Percentiles rank a stretch among this genome's conserved stretches.
Evolutionary conservation across 2,113 vertebrate species (phyloP).

Genomic region (Orthonyx spaldingii): DNA sequence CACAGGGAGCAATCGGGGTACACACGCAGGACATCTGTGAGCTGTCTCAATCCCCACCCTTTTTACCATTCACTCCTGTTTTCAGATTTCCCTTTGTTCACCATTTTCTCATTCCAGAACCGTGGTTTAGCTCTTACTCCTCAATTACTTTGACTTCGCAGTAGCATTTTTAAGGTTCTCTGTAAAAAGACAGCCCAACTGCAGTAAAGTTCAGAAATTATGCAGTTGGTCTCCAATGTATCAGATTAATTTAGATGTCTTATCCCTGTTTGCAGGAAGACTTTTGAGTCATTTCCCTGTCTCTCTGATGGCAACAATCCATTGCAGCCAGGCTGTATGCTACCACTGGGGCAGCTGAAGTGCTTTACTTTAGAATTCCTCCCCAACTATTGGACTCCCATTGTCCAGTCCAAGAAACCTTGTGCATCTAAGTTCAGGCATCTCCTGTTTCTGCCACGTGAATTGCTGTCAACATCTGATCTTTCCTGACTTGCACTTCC

Average conservation of each 20-base stretch:
- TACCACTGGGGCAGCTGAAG: neutral
- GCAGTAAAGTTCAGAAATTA: neutral
- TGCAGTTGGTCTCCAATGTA: fast-evolving
- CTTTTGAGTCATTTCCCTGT: neutral
- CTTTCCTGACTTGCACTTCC: neutral
- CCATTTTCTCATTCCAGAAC: neutral
- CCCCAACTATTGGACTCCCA: neutral
- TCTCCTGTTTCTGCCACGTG: neutral
- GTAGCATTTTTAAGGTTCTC: neutral
- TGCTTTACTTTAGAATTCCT: neutral
- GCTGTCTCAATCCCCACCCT: neutral
- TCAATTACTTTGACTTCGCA: neutral
- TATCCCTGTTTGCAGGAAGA: neutral
- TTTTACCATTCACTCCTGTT: neutral
- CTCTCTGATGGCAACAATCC: neutral
- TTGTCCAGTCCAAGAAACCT: neutral
- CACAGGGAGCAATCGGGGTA: neutral
- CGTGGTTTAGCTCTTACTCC: neutral
- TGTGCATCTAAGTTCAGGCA: neutral
- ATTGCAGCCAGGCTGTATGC: neutral
- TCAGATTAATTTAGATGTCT: neutral
- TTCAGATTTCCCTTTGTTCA: neutral
- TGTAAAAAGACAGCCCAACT: neutral
- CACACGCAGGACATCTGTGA: neutral
- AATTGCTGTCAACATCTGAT: neutral